These are phyloP conservation scores for Anabas testudineus DNA, from an alignment of 2,797 vertebrate genomes.

Conservation along the genomic window DNA sequence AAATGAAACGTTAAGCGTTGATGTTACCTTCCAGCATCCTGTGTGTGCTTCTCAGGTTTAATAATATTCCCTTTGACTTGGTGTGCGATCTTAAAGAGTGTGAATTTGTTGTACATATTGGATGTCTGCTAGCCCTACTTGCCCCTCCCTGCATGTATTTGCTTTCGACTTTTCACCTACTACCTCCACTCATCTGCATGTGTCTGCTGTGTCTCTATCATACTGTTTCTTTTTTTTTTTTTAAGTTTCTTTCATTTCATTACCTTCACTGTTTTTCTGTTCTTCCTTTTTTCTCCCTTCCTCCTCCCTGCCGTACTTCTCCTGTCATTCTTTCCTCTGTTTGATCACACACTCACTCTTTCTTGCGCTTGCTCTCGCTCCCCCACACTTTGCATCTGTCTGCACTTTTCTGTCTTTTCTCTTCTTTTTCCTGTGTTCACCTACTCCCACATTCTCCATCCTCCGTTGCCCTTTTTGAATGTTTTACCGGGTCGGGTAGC, in stretches of 20 bases:
- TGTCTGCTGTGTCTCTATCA: slow-evolving; percentile 48
- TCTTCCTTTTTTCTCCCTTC: slow-evolving; percentile 57
- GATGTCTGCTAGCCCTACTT: slow-evolving; percentile 13
- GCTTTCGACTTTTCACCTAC: slow-evolving; percentile 40
- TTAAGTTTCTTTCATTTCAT: slow-evolving; percentile 70
- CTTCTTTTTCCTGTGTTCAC: slow-evolving; percentile 14
- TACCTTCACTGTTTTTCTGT: slow-evolving; percentile 72
- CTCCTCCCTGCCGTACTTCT: slow-evolving; percentile 14
- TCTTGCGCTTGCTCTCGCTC: slow-evolving; percentile 22
- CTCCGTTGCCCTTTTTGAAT: slow-evolving; percentile 29
- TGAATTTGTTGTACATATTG: slow-evolving; percentile 7
- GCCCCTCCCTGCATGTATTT: slow-evolving; percentile 34
- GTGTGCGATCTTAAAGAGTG: not conserved
- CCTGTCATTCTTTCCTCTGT: slow-evolving; percentile 39
- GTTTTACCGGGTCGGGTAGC: slow-evolving; percentile 83
- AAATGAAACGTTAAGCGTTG: not conserved
- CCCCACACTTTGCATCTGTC: slow-evolving; percentile 28
- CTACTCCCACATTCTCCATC: slow-evolving; percentile 14
- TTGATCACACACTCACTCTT: slow-evolving; percentile 29
- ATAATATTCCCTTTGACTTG: not conserved
- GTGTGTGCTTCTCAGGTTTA: not conserved
- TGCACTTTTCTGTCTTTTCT: slow-evolving; percentile 17
- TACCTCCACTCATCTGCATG: slow-evolving; percentile 46
- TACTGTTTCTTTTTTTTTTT: slow-evolving; percentile 42
- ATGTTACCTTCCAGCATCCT: too few species aligned